Base-by-base conservation (phyloP, 2,888 invertebrate species). In the Dicyrtomina minuta region DNA sequence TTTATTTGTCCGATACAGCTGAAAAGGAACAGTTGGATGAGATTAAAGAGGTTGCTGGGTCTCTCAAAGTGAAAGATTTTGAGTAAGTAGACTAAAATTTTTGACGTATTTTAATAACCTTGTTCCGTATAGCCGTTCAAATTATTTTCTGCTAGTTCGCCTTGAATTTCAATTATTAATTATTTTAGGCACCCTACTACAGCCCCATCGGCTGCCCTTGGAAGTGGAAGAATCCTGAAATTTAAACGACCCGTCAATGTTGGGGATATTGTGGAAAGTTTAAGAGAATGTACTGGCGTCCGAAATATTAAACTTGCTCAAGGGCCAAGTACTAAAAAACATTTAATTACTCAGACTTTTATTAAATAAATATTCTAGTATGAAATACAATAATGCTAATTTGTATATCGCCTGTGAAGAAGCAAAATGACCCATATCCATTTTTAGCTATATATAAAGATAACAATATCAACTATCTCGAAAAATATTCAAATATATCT, bases 271-370 rank as follows among this genome's bases (percentile, higher is more conserved):
- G 85, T 93, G 24, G 80, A 86, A 6, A 82, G 81, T 59, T 85
- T 95, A 5, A 20, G 0, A 93, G 93, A 81, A 81, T 84, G 61
- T 87, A 89, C 70, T 89, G 91, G 27, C 86, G 87, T 0, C 81
- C 92, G 39, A 80, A 85, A 0, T 85, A 90, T 96, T 13, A 87
- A 93, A 75, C 82, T 96, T 39, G 93, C 92, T 4, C 78, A 88
- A 51, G 90, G 87, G 68, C 74, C 81, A 74, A 83, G 84, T 84
- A 81, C 76, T 72, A 67, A 24, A 20, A 53, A n/a, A 53, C 43
- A 12, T 43, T 43, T 43, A 12, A 43, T 13, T 43, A 43, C 43
- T 43, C 10, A 12, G 43, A 12, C 15, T 43, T 12, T 12, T 43
- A 43, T 43, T 43, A 43, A 43, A 43, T 12, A 41, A 8, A 41